Evolutionary conservation across 2,113 vertebrate species (phyloP).

Genomic region (Odontesthes bonariensis): DNA sequence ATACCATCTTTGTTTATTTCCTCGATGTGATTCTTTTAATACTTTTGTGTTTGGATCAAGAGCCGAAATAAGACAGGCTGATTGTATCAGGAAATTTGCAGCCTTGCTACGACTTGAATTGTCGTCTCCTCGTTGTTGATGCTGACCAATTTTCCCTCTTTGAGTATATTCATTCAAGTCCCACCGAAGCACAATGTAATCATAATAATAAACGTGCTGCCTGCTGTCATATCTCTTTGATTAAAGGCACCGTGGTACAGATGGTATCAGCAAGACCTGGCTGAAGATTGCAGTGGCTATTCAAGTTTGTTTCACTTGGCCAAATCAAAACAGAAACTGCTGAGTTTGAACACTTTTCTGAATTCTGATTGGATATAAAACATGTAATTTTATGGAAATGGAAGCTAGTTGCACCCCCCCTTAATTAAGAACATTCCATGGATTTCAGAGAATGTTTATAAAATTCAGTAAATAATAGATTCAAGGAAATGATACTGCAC

Average conservation of each 20-base stretch:
- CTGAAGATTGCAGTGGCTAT: no score
- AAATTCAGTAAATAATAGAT: no score
- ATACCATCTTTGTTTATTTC: no score
- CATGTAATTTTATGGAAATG: not conserved
- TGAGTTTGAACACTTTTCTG: not conserved
- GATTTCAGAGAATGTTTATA: no score
- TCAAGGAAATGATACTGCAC: no score
- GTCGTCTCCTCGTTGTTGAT: not conserved
- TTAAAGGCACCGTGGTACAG: constrained; percentile 27
- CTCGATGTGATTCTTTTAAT: no score
- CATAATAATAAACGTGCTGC: constrained; percentile 24
- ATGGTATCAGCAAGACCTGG: not conserved
- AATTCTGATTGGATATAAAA: not conserved
- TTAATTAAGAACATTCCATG: no score
- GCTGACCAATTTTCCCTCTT: not conserved
- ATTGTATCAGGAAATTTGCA: not conserved
- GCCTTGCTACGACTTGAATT: constrained; percentile 3
- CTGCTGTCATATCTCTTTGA: constrained; percentile 23
- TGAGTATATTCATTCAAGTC: not conserved
- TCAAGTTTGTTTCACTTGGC: not conserved
- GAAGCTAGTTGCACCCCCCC: no score
- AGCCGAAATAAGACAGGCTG: no score
- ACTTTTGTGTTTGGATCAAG: no score
- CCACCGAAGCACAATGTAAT: constrained; percentile 21
- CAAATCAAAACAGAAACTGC: not conserved